Evolutionary conservation across 2,797 vertebrate genomes (phyloP), one percentile per base, ranked within the genome.

Genomic region (Hybognathus amarus): DNA sequence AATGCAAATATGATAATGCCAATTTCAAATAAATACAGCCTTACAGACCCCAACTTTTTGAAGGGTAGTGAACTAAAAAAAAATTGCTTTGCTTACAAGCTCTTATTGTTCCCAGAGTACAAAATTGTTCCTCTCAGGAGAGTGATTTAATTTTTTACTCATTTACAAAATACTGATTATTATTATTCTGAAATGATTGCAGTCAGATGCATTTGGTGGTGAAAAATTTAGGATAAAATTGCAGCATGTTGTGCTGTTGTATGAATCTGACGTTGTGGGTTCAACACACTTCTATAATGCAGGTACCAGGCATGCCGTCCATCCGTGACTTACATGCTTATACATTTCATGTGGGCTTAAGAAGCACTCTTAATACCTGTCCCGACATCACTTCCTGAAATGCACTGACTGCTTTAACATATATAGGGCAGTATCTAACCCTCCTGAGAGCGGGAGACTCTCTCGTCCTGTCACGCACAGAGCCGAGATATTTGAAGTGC

Each of bases 401-500:
- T 24, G 38, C 52, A 77, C 52, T 36, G 63, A 45, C 61, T 69
- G 38, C 81, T 77, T 77, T 36, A 83, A 68, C 82, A 77, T 59
- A 82, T 75, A 77, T 77, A 77, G 74, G 74, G 64, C 74, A 77
- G 24, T 30, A 17, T 69, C 64, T 54, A 83, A 47, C 50, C 27
- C 73, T 59, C 74, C 74, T 38, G 66, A 70, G 22, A 61, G 50
- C 13, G 52, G 18, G 74, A 77, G 38, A 59, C 2, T 4, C 69
- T 81, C 30, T 42, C n/a, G 2, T 56, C 80, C 84, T 87, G 87
- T 90, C 87, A 92, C 90, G 88, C 91, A 69, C 40, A 13, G 33
- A 38, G 12, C 20, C 1, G 17, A 77, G 40, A 27, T 61, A 42
- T 73, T 63, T 85, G 45, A 82, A 83, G 84, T 63, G 79, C 84